phyloP scores from a whole-genome alignment of 2,113 vertebrate species.

The Catharus bicknelli region DNA sequence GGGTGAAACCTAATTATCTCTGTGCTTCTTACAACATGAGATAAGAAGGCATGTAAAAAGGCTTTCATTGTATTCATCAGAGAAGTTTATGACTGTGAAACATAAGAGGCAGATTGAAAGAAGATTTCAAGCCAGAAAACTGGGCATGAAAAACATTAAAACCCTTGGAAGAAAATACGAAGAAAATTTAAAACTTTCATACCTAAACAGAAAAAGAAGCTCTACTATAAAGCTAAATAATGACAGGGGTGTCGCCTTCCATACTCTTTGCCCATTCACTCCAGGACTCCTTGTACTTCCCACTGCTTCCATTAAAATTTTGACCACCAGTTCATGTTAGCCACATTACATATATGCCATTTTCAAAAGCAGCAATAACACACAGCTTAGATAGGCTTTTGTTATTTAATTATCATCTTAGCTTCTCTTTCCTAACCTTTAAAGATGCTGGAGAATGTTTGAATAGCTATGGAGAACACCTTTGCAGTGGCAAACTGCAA shows the following conservation, averaged over 20 bases:
- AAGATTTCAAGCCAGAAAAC: not conserved
- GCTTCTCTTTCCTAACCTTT: not conserved
- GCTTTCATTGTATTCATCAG: not conserved
- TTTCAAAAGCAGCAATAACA: not conserved
- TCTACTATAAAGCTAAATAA: not conserved
- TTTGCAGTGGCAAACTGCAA: not conserved
- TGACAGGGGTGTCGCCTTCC: rapidly evolving
- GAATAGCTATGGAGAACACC: not conserved
- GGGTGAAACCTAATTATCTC: not conserved
- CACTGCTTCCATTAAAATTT: not conserved
- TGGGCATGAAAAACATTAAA: not conserved
- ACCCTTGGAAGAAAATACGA: not conserved
- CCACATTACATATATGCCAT: rapidly evolving
- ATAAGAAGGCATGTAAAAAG: not conserved
- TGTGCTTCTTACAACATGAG: not conserved
- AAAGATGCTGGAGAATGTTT: not conserved
- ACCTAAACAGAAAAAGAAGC: not conserved
- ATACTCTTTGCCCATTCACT: not conserved
- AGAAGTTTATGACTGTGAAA: not conserved
- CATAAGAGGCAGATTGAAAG: not conserved
- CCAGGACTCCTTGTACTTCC: not conserved
- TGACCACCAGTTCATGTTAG: not conserved
- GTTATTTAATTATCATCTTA: not conserved
- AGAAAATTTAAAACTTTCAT: not conserved
- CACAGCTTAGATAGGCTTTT: not conserved